Conservation (phyloP, 2,113 vertebrate genomes). For the Spermophilus dauricus region DNA sequence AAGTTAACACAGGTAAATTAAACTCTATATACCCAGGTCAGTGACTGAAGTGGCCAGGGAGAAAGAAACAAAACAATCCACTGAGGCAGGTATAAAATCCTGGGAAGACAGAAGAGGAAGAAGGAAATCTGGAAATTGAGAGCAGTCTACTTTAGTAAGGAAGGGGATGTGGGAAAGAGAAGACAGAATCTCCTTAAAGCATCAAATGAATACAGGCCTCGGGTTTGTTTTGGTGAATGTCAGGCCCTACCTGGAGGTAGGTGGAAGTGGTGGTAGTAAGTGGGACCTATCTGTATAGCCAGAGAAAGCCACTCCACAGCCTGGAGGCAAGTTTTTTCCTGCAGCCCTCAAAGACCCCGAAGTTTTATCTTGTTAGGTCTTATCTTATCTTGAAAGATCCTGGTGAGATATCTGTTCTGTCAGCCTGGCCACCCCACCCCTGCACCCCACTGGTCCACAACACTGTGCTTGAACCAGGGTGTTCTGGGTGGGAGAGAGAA, state of each 20-base stretch:
- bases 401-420: neutral
- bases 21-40: neutral
- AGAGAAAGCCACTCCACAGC: neutral
- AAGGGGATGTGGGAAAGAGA: neutral
- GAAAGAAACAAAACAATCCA: neutral
- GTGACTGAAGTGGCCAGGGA: neutral
- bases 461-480: neutral
- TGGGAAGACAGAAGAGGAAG: slow-evolving; percentile 20
- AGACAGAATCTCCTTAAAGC: neutral
- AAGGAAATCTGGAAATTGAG: neutral
- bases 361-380: too few relatives aligned
- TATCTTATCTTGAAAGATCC: neutral
- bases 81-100: neutral
- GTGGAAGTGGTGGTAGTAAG: neutral
- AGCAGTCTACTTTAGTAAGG: neutral
- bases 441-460: neutral
- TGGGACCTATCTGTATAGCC: neutral
- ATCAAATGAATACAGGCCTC: neutral
- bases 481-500: neutral
- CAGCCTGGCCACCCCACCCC: neutral
- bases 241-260: neutral
- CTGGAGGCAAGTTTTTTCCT: neutral
- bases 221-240: neutral
- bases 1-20: neutral
- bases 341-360: neutral